Percentiles rank a stretch among this genome's conserved stretches.
Evolutionary conservation across 2,888 invertebrate species (phyloP).

Genomic region (Pegoplata infirma): DNA sequence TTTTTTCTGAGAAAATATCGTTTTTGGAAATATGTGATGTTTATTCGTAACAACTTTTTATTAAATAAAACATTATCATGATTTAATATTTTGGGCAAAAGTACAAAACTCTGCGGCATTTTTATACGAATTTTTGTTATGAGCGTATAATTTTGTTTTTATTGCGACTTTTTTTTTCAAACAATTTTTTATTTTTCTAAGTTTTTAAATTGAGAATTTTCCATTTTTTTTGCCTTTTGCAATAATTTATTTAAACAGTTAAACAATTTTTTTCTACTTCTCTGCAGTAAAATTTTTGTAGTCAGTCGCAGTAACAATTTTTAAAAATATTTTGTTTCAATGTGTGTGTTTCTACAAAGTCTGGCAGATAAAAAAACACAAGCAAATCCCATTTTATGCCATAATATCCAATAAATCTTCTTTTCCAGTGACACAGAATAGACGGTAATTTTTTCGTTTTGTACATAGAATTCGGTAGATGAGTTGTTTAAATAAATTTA

Average conservation of each 20-base stretch:
- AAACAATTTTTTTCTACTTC: too few species aligned
- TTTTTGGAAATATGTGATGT: too few species aligned
- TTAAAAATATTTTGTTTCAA: too few species aligned
- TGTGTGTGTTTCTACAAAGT: background rate
- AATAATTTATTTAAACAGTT: slow-evolving; percentile 9
- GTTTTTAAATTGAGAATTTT: slow-evolving; percentile 1
- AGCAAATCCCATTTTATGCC: slow-evolving; percentile 65
- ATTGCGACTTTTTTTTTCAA: background rate
- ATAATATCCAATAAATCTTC: slow-evolving; percentile 73
- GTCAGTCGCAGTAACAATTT: background rate
- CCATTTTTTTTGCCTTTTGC: background rate
- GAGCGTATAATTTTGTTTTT: background rate
- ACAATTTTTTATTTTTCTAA: background rate
- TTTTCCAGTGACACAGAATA: slow-evolving; percentile 33
- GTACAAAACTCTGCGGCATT: too few species aligned
- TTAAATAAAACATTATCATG: too few species aligned
- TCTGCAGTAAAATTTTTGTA: background rate
- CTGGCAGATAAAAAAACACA: slow-evolving; percentile 43
- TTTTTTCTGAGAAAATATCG: too few species aligned
- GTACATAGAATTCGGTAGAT: background rate
- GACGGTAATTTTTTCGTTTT: background rate
- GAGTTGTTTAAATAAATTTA: slow-evolving; percentile 16
- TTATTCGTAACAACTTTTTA: too few species aligned
- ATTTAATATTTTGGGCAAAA: too few species aligned
- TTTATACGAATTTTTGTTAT: background rate